Evolutionary conservation across 2,113 vertebrate genomes (phyloP).

Genomic region (Phylloscopus trochilus): DNA sequence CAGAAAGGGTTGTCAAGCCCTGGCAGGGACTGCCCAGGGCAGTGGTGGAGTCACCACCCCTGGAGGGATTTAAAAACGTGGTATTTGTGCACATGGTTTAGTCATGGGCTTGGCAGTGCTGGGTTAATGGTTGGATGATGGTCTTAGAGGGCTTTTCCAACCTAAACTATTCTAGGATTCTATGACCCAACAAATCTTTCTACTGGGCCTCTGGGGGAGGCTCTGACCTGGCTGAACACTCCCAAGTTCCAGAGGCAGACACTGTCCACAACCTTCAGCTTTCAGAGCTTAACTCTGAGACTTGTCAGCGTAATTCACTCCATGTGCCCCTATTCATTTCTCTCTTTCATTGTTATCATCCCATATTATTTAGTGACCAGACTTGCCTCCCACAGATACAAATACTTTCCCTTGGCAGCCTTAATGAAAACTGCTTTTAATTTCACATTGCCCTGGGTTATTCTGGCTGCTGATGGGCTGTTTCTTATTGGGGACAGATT

Average conservation of each 20-base stretch:
- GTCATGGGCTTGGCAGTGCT: not conserved
- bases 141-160: not conserved
- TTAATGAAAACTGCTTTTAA: slow-evolving; percentile 20
- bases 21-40: not conserved
- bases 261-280: not conserved
- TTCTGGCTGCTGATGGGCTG: not conserved
- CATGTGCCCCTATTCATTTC: not conserved
- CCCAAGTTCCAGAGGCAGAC: not conserved
- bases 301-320: not conserved
- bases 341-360: not conserved
- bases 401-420: not conserved
- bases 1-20: not conserved
- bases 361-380: not conserved
- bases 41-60: not conserved
- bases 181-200: not conserved
- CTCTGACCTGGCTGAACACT: not conserved
- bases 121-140: not conserved
- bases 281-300: not conserved
- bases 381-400: not conserved
- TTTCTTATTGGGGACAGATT: not conserved
- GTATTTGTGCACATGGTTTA: not conserved
- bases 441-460: not conserved
- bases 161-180: not conserved
- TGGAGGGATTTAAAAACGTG: not conserved
- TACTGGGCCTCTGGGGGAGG: not conserved